A percentile compares a stretch with the other conserved stretches of the same genome.
These are phyloP conservation scores for Trachythela sp. DNA, from an alignment of 64 coral and sea anemone species.

Conservation along the genomic window DNA sequence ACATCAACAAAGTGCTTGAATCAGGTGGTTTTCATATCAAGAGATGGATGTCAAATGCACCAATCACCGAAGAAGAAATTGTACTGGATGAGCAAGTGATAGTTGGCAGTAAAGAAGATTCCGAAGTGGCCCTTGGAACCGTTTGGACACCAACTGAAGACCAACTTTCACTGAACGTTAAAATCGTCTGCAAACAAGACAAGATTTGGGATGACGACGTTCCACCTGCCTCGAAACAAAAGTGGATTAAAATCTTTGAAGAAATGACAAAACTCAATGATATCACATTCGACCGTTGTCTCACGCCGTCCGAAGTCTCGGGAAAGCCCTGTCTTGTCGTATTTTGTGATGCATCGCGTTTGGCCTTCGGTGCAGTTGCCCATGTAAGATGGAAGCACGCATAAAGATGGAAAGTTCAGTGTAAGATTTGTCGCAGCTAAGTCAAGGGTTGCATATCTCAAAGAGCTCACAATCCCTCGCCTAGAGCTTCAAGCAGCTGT, in stretches of 20 bases:
- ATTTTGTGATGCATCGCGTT: too few species aligned
- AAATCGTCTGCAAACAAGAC: neutral
- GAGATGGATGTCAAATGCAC: constrained; percentile 1
- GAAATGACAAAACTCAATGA: neutral
- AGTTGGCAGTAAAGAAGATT: too few species aligned
- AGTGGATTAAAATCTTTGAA: neutral
- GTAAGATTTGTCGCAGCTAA: constrained; percentile 53
- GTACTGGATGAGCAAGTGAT: neutral
- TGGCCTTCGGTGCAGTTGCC: too few species aligned
- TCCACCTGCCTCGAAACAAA: neutral
- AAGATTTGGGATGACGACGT: neutral
- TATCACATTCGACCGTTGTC: too few species aligned
- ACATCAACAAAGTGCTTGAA: neutral
- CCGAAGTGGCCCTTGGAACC: too few species aligned
- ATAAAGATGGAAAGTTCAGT: too few species aligned
- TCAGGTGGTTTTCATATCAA: too few species aligned
- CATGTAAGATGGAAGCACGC: too few species aligned
- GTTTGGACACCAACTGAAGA: too few species aligned
- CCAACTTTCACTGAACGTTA: too few species aligned
- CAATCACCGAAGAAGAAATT: neutral
- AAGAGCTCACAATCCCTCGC: constrained; percentile 44
- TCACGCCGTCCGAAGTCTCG: too few species aligned
- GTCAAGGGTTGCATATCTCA: constrained; percentile 54
- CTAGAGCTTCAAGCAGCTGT: constrained; percentile 53
- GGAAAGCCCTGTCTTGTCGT: too few species aligned